Base-by-base conservation (phyloP, 1,140 invertebrate genomes). In the Chrysoperla carnea region DNA sequence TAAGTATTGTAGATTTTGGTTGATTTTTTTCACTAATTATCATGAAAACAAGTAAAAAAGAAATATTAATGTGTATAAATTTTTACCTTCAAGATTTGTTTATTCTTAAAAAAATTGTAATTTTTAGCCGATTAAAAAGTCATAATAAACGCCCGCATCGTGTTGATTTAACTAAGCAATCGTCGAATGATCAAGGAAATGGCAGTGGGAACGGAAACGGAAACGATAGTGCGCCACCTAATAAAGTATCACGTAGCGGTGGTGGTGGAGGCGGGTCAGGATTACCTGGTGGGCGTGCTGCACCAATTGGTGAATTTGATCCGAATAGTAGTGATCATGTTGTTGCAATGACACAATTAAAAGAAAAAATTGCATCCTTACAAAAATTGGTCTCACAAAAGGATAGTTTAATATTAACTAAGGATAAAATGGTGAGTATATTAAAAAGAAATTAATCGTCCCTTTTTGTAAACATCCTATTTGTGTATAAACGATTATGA, bases 311-410 rank as follows among this genome's bases (percentile, higher is more conserved):
- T 39, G 73, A 72, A 51, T 52, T 78, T 35, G 88, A 92, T 63
- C 82, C 84, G 1, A 86, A 84, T 52, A 87, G 81, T 55, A 87
- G 86, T 1, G 91, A 96, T 61, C 88, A 94, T 57, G 82, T 95
- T 15, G 87, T 93, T 8, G 86, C 87, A 1, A 85, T 94, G 58
- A 93, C 90, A 11, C 87, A 93, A 59, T 70, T 97, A 1, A 87
- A 86, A 56, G 92, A 96, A 61, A 83, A 92, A 55, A 91, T 95
- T 49, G 86, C 88, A 29, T 80, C 78, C 54, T 63, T 95, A n/a
- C 84, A 94, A 58, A 93, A 91, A 59, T 84, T 88, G 53, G 66
- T 95, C 4, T 63, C 68, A 41, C 71, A 76, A 45, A 95, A 94
- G 63, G 89, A 95, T 61, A 73, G 75, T 41, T 81, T 87, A 51